These are phyloP conservation scores for Gasterosteus nipponicus DNA, from an alignment of 2,113 vertebrate species.

Conservation along the genomic window DNA sequence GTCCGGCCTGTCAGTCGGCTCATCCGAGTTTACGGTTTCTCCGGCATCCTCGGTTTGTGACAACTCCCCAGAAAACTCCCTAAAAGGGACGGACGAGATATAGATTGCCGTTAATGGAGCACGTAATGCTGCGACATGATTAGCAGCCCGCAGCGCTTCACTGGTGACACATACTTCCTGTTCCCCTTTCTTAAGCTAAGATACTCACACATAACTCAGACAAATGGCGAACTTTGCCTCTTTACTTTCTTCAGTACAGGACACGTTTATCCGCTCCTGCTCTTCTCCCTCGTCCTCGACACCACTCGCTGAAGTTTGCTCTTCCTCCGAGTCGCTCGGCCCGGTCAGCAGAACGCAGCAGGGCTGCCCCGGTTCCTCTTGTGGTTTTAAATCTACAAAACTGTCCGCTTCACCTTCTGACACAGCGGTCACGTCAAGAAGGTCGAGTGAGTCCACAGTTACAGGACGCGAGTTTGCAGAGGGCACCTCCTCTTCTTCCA, in stretches of 20 bases:
- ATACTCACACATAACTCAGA: slow-evolving; percentile 64
- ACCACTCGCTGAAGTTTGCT: slow-evolving; percentile 8
- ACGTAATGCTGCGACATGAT: not conserved
- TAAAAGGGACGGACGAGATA: slow-evolving; percentile 24
- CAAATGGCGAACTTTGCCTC: slow-evolving; percentile 13
- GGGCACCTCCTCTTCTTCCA: slow-evolving; percentile 35
- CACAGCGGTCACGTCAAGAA: not conserved
- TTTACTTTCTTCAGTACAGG: slow-evolving; percentile 35
- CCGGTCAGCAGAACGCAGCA: slow-evolving; percentile 27
- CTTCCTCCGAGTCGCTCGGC: slow-evolving; percentile 34
- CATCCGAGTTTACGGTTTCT: not conserved
- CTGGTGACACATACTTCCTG: slow-evolving; percentile 35
- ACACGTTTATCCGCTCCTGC: slow-evolving; percentile 11
- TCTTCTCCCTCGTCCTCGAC: slow-evolving; percentile 21
- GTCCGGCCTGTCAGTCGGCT: slow-evolving; percentile 28
- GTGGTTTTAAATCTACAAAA: slow-evolving; percentile 30
- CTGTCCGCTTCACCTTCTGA: slow-evolving; percentile 12
- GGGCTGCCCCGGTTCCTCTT: slow-evolving; percentile 56
- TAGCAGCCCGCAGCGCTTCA: not conserved
- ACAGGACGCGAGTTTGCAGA: slow-evolving; percentile 2
- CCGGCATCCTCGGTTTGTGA: slow-evolving; percentile 23
- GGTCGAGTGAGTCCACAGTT: slow-evolving; percentile 21
- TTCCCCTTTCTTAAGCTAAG: slow-evolving; percentile 37
- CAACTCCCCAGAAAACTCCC: slow-evolving; percentile 34
- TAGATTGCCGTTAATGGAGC: not conserved